Conservation (phyloP, 2,888 invertebrate genomes). For the Polymixis lichenea region DNA sequence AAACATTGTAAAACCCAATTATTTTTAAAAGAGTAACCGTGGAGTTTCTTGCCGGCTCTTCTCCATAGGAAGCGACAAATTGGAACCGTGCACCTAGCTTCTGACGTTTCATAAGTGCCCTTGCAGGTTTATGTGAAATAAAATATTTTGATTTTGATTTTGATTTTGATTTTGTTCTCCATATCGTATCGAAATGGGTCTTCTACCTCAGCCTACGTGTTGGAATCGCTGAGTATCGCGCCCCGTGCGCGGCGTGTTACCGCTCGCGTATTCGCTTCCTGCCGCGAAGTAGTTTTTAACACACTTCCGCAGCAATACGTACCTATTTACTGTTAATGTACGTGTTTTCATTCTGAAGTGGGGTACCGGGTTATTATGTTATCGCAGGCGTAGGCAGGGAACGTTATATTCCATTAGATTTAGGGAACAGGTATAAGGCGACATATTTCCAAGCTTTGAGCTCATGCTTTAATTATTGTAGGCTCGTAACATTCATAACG, state of each 20-base stretch:
- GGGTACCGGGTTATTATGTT: constrained; percentile 36
- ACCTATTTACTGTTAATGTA: constrained; percentile 56
- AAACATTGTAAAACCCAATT: too few species aligned
- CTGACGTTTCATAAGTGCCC: too few species aligned
- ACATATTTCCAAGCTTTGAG: not conserved
- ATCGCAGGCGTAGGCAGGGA: not conserved
- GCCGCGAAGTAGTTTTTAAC: constrained; percentile 65
- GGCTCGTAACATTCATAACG: not conserved
- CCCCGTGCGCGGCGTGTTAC: constrained; percentile 27
- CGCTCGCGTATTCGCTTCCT: constrained; percentile 58
- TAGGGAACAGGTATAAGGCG: not conserved
- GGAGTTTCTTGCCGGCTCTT: too few species aligned
- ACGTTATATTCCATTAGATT: not conserved
- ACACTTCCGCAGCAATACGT: constrained; percentile 61
- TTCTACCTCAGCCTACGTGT: constrained; percentile 1
- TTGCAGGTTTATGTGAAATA: too few species aligned
- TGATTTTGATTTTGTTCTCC: too few species aligned
- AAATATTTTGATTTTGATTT: too few species aligned
- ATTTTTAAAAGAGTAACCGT: too few species aligned
- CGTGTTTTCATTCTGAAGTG: constrained; percentile 47
- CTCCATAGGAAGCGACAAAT: too few species aligned
- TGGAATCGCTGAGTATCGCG: not conserved
- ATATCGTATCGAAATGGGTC: not conserved
- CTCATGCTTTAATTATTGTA: not conserved
- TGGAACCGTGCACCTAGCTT: too few species aligned